Evolutionary conservation across 2,888 invertebrate genomes (phyloP).

Genomic region (Rhamnusium bicolor): DNA sequence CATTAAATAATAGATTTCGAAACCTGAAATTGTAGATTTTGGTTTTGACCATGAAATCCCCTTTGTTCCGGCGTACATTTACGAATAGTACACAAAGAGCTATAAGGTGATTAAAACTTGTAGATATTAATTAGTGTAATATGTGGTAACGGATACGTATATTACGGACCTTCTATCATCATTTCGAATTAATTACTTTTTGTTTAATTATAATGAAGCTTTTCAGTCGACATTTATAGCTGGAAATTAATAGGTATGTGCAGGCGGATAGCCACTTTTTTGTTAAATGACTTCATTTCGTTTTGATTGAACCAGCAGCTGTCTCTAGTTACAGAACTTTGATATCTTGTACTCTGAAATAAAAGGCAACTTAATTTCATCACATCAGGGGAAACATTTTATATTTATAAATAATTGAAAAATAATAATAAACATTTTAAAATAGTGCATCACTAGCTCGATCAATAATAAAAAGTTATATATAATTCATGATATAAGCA

Average conservation of each 20-base stretch:
- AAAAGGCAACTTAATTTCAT: too few relatives aligned
- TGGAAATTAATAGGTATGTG: slow-evolving; percentile 17
- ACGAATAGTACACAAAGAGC: neutral
- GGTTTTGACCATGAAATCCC: neutral
- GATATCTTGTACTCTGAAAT: too few relatives aligned
- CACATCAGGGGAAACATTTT: too few relatives aligned
- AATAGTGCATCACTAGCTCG: too few relatives aligned
- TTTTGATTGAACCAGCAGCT: neutral
- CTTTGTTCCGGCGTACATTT: neutral
- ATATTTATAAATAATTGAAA: too few relatives aligned
- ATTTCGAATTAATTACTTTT: slow-evolving; percentile 29
- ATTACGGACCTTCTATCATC: slow-evolving; percentile 31
- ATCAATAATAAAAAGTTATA: too few relatives aligned
- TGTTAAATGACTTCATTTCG: too few relatives aligned
- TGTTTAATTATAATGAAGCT: slow-evolving; percentile 31
- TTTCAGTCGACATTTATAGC: slow-evolving; percentile 10
- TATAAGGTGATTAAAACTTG: slow-evolving; percentile 24
- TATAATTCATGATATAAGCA: too few relatives aligned
- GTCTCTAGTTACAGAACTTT: too few relatives aligned
- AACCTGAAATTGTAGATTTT: neutral
- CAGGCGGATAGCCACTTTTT: neutral
- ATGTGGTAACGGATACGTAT: slow-evolving; percentile 19
- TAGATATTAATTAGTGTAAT: slow-evolving; percentile 31
- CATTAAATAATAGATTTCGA: neutral
- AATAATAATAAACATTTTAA: too few relatives aligned